phyloP scores from a whole-genome alignment of 30 jellyfish, hydroid and myxozoan genomes.

The Chrysaora quinquecirrha region DNA sequence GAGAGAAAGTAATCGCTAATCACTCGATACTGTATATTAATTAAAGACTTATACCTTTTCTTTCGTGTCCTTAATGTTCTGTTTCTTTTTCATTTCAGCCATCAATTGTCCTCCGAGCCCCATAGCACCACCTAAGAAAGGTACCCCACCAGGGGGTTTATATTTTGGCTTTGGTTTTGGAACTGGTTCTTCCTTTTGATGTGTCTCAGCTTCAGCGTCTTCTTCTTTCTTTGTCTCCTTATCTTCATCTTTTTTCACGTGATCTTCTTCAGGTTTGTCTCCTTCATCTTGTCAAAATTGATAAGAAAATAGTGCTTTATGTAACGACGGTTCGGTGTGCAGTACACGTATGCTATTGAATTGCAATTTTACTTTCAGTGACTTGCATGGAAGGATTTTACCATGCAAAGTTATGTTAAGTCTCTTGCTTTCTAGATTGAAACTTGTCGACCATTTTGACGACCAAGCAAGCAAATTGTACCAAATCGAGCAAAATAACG shows the following conservation, averaged over 20 bases:
- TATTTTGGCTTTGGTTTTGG: constrained; percentile 50
- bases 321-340: no score
- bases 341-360: no score
- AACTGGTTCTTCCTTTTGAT: constrained; percentile 20
- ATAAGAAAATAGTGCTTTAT: no score
- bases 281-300: constrained; percentile 27
- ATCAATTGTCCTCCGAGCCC: constrained; percentile 76
- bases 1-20: no score
- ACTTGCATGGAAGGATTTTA: no score
- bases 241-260: not conserved
- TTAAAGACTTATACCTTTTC: not conserved
- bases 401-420: no score
- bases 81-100: constrained; percentile 88
- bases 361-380: no score
- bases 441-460: no score
- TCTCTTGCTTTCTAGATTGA: no score
- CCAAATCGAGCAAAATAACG: no score
- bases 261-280: not conserved
- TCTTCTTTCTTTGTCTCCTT: not conserved
- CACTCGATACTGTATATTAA: not conserved
- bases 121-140: constrained; percentile 69
- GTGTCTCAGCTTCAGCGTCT: constrained; percentile 16
- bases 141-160: constrained; percentile 76
- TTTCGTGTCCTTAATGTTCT: constrained; percentile 29
- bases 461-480: no score